Evolutionary conservation across 2,888 invertebrate species (phyloP), one percentile per base, ranked within the genome.

Genomic region (Spodoptera picta): DNA sequence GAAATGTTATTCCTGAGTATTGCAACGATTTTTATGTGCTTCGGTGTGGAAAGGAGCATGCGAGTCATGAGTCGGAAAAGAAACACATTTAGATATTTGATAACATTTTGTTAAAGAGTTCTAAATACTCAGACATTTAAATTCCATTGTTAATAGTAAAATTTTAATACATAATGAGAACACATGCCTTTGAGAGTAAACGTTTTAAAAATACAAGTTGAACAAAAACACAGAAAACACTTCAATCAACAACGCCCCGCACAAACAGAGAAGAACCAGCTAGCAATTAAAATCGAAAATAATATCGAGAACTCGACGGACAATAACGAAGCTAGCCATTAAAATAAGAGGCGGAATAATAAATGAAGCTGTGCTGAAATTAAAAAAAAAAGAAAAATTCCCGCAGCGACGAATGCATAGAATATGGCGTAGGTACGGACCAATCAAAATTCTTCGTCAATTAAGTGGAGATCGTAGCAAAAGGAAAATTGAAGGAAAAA

Each of bases 391-490:
- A 71, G 75, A 75, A 79, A 82, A 83, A 83, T 81, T 77, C 73
- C 80, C 83, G 88, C 83, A 87, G 86, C 90, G 87, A 85, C 87
- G 90, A 90, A 91, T 91, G 93, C 92, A 92, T 91, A 92, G 93
- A 91, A 93, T 92, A 92, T 91, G 90, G 91, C 91, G 89, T 84
- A 84, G 84, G 83, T 85, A 86, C 87, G 81, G 83, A 92, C 93
- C 93, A 94, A 94, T 94, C 94, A 94, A 94, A 94, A 94, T 94
- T 93, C 93, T 89, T 91, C 93, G 92, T 92, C 94, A 94, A 94
- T 94, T 94, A 94, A 94, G 90, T 88, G 89, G 90, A 93, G 93
- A 93, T 93, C 90, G 92, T 85, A 81, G 87, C 87, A 92, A 93
- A 94, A 92, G 92, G 92, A 94, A 94, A 94, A 94, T 93, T 93